Evolutionary conservation across 2,113 vertebrate genomes (phyloP), one percentile per base, ranked within the genome.

Genomic region (Odocoileus virginianus): DNA sequence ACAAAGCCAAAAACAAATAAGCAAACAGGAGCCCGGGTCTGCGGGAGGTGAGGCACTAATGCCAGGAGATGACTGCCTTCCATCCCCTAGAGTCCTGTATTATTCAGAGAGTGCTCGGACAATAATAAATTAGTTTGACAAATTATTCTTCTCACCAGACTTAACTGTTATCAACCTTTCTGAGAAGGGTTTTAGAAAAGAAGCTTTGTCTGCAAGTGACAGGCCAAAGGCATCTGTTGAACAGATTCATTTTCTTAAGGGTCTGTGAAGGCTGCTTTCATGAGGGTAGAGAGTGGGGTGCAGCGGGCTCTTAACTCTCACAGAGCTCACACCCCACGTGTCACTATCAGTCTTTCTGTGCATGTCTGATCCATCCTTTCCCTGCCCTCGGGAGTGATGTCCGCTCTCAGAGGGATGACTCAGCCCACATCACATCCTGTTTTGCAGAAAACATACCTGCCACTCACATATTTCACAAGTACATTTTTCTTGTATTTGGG

Each of bases 151-250:
- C 92, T 91, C 95, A 89, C 64, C 71, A 88, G 60, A 81, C 92
- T 96, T 98, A 84, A 94, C 95, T 83, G 89, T 71, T 89, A 91
- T 98, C 96, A 95, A 82, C 90, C 94, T 50, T 96, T 90, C 94
- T 95, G 91, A 98, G 90, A 87, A 54, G 82, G 3, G 2, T 85
- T 91, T 86, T 60, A 96, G 92, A 95, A 96, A 96, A 71, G 55
- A 90, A 43, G 81, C 61, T 94, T 95, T 89, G 90, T 95, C 52
- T 91, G 23, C n/a, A 78, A 95, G 78, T 97, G 91, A 97, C 50
- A 94, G 16, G 47, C 33, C 58, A 52, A 86, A 89, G 78, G 61
- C 91, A 96, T 97, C 93, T 96, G 87, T 92, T 91, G 78, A 97
- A 71, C 93, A 97, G 96, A 97, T 87, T 93, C 67, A 36, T 97